Conservation (phyloP, 2,888 invertebrate genomes). For the Eilema caniola region DNA sequence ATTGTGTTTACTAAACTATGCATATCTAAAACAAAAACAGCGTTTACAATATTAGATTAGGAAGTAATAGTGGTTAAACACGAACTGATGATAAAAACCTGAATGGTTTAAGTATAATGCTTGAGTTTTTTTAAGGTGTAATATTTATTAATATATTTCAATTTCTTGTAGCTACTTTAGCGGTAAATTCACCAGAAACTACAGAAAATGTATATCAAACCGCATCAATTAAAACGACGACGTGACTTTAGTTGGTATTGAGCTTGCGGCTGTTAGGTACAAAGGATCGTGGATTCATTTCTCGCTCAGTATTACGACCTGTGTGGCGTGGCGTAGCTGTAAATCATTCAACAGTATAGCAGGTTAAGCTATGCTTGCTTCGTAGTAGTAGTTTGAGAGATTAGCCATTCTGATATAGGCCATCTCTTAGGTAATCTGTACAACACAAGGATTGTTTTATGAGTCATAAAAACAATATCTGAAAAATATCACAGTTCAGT, state of each 20-base stretch:
- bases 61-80: slow-evolving; percentile 1
- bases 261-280: not conserved
- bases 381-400: too few relatives aligned
- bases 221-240: not conserved
- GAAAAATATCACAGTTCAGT: too few relatives aligned
- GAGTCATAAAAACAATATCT: too few relatives aligned
- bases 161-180: not conserved
- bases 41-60: not conserved
- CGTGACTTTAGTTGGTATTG: too few relatives aligned
- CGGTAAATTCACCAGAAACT: too few relatives aligned
- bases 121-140: not conserved
- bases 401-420: too few relatives aligned
- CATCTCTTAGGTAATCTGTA: too few relatives aligned
- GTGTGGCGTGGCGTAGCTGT: too few relatives aligned
- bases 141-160: not conserved
- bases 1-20: not conserved
- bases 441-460: too few relatives aligned
- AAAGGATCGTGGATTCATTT: not conserved
- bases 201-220: not conserved
- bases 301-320: not conserved
- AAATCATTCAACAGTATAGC: too few relatives aligned
- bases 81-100: not conserved
- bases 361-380: too few relatives aligned
- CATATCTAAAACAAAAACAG: slow-evolving; percentile 1
- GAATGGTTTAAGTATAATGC: not conserved